These are phyloP conservation scores for Philopotamus ludificatus DNA, from an alignment of 1,140 invertebrate species.

Conservation along the genomic window DNA sequence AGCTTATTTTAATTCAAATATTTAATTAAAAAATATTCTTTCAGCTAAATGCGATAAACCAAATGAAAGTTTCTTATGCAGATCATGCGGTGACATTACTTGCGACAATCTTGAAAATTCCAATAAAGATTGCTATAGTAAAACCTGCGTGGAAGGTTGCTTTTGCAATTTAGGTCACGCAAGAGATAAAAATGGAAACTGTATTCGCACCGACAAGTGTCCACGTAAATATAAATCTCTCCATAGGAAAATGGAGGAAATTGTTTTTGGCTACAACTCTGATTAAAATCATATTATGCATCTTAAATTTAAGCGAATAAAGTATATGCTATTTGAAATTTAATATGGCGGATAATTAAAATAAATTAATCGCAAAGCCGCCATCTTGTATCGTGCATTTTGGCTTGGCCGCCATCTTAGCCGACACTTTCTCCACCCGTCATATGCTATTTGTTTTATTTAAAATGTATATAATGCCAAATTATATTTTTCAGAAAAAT, in stretches of 20 bases:
- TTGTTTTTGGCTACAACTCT: no score
- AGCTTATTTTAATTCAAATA: neutral
- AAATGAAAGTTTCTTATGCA: neutral
- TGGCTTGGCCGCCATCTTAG: no score
- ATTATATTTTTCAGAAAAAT: constrained; percentile 10
- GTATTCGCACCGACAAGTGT: neutral
- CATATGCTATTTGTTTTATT: neutral
- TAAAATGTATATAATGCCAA: constrained; percentile 10
- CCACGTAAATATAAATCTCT: constrained; percentile 7
- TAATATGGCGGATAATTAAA: no score
- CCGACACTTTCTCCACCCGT: no score
- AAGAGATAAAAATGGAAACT: constrained; percentile 4
- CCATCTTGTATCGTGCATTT: no score
- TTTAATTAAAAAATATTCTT: neutral
- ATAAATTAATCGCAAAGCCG: no score
- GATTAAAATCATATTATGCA: neutral
- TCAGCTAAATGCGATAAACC: constrained; percentile 4
- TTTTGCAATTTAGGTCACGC: constrained; percentile 13
- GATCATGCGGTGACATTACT: constrained; percentile 4
- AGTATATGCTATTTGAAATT: no score
- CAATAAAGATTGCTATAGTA: neutral
- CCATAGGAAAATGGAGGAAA: no score
- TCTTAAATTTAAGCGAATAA: neutral
- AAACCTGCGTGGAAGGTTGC: neutral
- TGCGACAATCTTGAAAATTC: constrained; percentile 2